Evolutionary conservation across 2,113 vertebrate species (phyloP), one percentile per base, ranked within the genome.

Genomic region (Solenodon paradoxus): DNA sequence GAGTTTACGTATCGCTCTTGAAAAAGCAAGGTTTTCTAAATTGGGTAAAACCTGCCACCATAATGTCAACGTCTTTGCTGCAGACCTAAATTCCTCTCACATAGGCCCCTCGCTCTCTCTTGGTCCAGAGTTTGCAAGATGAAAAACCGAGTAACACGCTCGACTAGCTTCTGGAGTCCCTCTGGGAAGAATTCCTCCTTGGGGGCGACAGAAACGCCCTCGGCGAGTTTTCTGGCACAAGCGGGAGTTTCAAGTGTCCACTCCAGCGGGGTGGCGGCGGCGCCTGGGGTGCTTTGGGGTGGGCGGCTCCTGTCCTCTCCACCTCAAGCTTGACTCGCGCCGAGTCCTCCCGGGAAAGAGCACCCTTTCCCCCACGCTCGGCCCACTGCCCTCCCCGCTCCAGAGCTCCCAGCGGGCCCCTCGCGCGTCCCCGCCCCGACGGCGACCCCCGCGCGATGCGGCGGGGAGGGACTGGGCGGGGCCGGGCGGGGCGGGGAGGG

Each of bases 171-270:
- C 47, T 1, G 9, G 38, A 9, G 47, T 59, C 40, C 77, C 82
- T 3, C 40, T 0, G 77, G 95, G 88, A 61, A 51, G 92, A 30
- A 24, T 22, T 24, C 74, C 79, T 78, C 40, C 57, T 53, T 3
- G 30, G 88, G 66, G 96, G 85, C 82, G 75, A 6, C 0, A 63
- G 92, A n/a, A 45, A 63, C 81, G 93, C 95, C 93, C 80, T 51
- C 32, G 4, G 94, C 3, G 88, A 61, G 95, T 55, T 49, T 69
- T 66, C 93, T 1, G 72, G 89, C 93, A n/a, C 86, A 95, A 40
- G 97, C 87, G 96, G 92, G 92, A 93, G 96, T 96, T 96, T 97
- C 96, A 92, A 96, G 95, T 97, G 94, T 87, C 96, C 92, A 9
- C 55, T 9, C 16, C 1, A 0, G n/a, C 26, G n/a, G 92, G 92